Base-by-base conservation (phyloP, 2,888 invertebrate genomes). In the Lasioglossum villosulum region DNA sequence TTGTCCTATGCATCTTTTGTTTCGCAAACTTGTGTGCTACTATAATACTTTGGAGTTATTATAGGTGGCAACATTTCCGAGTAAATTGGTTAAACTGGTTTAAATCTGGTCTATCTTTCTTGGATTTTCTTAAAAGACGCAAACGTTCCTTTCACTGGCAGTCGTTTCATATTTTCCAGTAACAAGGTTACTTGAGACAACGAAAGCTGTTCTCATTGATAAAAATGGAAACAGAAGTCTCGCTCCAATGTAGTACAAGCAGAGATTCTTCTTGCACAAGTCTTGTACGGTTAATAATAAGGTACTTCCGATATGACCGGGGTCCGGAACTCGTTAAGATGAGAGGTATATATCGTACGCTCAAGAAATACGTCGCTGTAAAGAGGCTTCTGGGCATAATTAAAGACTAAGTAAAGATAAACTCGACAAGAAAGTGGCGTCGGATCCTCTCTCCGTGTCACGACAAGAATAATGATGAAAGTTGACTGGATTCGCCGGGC, bases 381-480 rank as follows among this genome's bases (percentile, higher is more conserved):
- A 23, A 68, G 45, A 30, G 66, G 37, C 72, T 59, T 56, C 56
- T 19, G n/a, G 37, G 27, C 66, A 37, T 59, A 82, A 80, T 73
- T 80, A 75, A 74, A 82, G 73, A 37, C 39, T 30, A 45, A 34
- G 52, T 27, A 34, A 39, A 63, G 27, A 27, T 23, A 75, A 37
- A 52, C 73, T 56, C 27, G 80, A 78, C 77, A 77, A 78, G 80
- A 74, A 75, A 79, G 45, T 66, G 37, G 19, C 63, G 72, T 80
- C 34, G 68, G 56, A 39, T 75, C 70, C 71, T 73, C 56, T 39
- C 78, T 30, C 19, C 42, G 30, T 45, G 66, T 82, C 80, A 82
- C 76, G 87, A 88, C 84, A 83, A 89, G 87, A 89, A 90, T 89
- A 86, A 90, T 84, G 86, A 80, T 78, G 78, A 70, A 82, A 82